Evolutionary conservation across 2,888 invertebrate genomes (phyloP), one percentile per base, ranked within the genome.

Genomic region (Oscheius sp.): DNA sequence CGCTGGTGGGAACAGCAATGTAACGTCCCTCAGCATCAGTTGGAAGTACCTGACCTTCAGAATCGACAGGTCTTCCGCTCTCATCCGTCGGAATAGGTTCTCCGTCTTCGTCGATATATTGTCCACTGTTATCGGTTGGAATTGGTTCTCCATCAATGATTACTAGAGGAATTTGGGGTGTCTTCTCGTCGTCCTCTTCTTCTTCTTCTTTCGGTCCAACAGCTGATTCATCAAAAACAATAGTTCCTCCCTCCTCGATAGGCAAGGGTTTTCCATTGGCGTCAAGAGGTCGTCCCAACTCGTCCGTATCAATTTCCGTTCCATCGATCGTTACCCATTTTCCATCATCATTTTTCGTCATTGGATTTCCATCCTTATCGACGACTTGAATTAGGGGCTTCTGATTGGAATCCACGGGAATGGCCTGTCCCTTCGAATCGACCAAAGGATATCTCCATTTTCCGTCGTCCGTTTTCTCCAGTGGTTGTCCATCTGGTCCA

Each of bases 381-480:
- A 78, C 67, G 2, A 8, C 20, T 71, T 67, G 9, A 38, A 76
- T 75, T 17, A 78, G 68, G 3, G 77, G 76, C 33, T 72, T 70
- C 63, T 74, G 72, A n/a, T 63, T 45, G 12, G 61, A 59, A 57
- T 79, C 77, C 6, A 74, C 72, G 1, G 77, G 77, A 14, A 78
- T n/a, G 8, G 71, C 54, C n/a, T 66, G 69, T 22, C 80, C 79
- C 6, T 56, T 57, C 41, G 73, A 74, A 67, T 83, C 81, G 26
- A 84, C 73, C 8, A 75, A 28, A 14, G 73, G 73, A 69, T 84
- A 84, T 9, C 81, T 56, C 17, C 68, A 70, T 4, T 41, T 63
- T 6, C 80, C 81, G 20, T 73, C 72, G 24, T 82, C n/a, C n/a
- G n/a, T n/a, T n/a, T n/a, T n/a, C n/a, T n/a, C 82, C 41, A 84